Percentiles rank a stretch among this genome's conserved stretches.
phyloP scores from a whole-genome alignment of 2,797 vertebrate species.

The Aeoliscus strigatus region DNA sequence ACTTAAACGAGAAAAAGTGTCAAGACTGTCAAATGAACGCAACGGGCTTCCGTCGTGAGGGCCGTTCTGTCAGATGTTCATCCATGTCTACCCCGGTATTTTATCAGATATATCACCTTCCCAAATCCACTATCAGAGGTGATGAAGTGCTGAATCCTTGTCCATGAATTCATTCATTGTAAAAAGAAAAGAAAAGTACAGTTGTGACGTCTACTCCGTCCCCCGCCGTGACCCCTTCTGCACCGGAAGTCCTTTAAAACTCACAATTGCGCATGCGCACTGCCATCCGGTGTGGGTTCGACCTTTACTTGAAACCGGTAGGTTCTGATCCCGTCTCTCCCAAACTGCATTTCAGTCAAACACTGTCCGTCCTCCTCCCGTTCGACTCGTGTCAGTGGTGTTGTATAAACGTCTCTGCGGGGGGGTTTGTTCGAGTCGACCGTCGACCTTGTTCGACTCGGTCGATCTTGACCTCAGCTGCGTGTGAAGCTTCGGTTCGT shows the following conservation, averaged over 20 bases:
- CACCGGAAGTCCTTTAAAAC: conserved; percentile 39
- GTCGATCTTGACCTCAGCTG: conserved; percentile 48
- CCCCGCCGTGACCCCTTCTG: too few relatives aligned
- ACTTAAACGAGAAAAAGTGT: too few relatives aligned
- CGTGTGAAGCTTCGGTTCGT: conserved; percentile 17
- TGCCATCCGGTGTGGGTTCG: conserved; percentile 52
- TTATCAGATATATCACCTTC: too few relatives aligned
- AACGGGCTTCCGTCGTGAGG: too few relatives aligned
- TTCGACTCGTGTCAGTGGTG: neutral
- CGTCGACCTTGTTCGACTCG: conserved; percentile 3
- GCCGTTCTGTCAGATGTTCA: too few relatives aligned
- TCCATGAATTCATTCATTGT: conserved; percentile 30
- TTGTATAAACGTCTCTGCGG: neutral
- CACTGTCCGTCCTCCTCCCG: accelerated
- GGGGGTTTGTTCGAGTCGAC: neutral
- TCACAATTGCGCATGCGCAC: conserved; percentile 42
- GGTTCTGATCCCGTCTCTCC: conserved; percentile 24
- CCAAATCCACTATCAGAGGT: too few relatives aligned
- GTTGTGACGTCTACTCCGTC: too few relatives aligned
- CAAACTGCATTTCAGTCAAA: neutral
- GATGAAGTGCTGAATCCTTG: neutral
- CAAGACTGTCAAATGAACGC: too few relatives aligned
- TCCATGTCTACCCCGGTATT: too few relatives aligned
- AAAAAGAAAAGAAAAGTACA: too few relatives aligned
- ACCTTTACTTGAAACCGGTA: conserved; percentile 64